A percentile compares a stretch with the other conserved stretches of the same genome.
These are phyloP conservation scores for Pterobdella sp. DNA, from an alignment of 2,888 invertebrate genomes.

Conservation along the genomic window DNA sequence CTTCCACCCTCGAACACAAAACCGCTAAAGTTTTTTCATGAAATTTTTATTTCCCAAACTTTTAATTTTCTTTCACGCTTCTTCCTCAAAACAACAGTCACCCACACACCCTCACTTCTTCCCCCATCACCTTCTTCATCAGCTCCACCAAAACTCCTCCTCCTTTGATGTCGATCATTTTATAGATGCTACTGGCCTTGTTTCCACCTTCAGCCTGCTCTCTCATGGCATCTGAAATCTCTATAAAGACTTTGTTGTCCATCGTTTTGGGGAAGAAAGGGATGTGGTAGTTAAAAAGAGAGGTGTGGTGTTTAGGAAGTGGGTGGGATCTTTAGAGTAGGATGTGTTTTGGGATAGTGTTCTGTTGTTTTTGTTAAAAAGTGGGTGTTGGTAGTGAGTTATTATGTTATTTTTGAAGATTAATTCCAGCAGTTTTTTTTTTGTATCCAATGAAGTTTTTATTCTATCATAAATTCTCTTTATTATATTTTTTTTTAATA, in stretches of 20 bases:
- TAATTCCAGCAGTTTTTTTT: no score
- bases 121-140: constrained; percentile 43
- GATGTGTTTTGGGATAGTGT: no score
- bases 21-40: not conserved
- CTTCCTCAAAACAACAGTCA: not conserved
- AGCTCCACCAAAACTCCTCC: constrained; percentile 57
- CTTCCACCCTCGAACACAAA: not conserved
- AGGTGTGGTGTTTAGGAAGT: no score
- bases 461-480: no score
- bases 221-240: constrained; percentile 85
- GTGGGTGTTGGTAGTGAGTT: no score
- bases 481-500: no score
- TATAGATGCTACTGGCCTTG: constrained; percentile 37
- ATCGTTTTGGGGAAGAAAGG: constrained; percentile 40
- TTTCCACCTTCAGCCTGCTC: constrained; percentile 64
- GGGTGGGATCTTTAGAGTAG: no score
- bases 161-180: constrained; percentile 48
- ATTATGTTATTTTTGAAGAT: no score
- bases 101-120: not conserved
- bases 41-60: not conserved
- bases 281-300: not conserved
- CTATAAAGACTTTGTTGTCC: constrained; percentile 56
- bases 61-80: not conserved
- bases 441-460: no score
- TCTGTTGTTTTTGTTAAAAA: no score